Conservation (phyloP, 2,113 vertebrate species). For the Pedionomus torquatus region DNA sequence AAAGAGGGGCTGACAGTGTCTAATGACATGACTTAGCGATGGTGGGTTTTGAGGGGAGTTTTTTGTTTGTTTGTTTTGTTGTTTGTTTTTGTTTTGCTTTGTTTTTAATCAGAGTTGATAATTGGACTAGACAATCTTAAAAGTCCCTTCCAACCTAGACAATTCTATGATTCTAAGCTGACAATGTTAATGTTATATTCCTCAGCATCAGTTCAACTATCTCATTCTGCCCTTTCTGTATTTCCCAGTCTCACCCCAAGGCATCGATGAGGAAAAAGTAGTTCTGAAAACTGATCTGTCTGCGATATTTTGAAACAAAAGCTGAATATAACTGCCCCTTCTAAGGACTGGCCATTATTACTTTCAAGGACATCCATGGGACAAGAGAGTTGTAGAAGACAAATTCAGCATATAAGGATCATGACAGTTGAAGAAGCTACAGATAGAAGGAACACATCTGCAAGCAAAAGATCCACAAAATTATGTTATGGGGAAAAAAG, state of each 20-base stretch:
- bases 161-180: not conserved
- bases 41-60: too few species aligned
- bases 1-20: too few species aligned
- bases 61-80: too few species aligned
- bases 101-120: too few species aligned
- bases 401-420: not conserved
- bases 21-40: too few species aligned
- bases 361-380: not conserved
- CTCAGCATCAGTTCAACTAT: not conserved
- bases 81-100: too few species aligned
- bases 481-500: not conserved
- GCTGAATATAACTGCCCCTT: not conserved
- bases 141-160: too few species aligned
- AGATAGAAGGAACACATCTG: fast-evolving
- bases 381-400: not conserved
- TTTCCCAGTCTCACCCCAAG: not conserved
- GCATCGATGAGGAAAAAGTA: not conserved
- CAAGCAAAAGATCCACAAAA: not conserved
- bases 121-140: too few species aligned
- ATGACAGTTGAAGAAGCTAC: not conserved
- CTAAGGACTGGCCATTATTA: not conserved
- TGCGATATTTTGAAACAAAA: not conserved
- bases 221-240: not conserved
- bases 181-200: not conserved
- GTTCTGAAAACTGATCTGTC: not conserved